Evolutionary conservation across 2,113 vertebrate species (phyloP), one percentile per base, ranked within the genome.

Genomic region (Pygoscelis adeliae): DNA sequence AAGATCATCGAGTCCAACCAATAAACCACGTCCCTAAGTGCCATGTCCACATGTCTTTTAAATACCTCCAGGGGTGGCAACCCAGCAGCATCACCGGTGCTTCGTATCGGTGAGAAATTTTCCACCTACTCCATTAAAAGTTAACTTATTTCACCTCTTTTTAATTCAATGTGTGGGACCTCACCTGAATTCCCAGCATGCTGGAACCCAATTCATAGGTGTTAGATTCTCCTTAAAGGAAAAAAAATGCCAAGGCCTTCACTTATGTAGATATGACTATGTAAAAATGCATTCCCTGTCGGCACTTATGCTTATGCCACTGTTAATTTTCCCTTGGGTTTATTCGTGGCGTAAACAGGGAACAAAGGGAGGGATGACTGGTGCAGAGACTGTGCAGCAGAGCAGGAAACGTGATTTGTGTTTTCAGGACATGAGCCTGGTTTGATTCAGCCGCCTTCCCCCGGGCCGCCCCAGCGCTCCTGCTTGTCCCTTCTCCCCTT

Each of bases 31-130:
- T 50, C 36, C 27, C 49, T 29, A 20, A 49, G 26, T 2, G 2
- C 17, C 56, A 44, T 0, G 0, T 56, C 49, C n/a, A 63, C 17
- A 6, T 0, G 2, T 18, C 30, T 34, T 16, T 63, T 9, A 52
- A 63, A 58, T 34, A 13, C 6, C 13, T 22, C 13, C 38, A 25
- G 32, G 32, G 30, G 18, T 3, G 27, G 46, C 46, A 79, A 61
- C 9, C 10, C 29, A 27, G 21, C 40, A 49, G 26, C 56, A 46
- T 12, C 72, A 46, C 40, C 0, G 0, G 12, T 10, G 42, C 44
- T 79, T 73, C 36, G 1, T 6, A 26, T 7, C 0, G 0, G 13
- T 22, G 19, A 30, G 55, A 27, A 15, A 29, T 49, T 59, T 62
- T 18, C 59, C 70, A 10, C 21, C 22, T 58, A 3, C 7, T 32